Base-by-base conservation (phyloP, 2,888 invertebrate species). In the Tanytarsus gracilentus region DNA sequence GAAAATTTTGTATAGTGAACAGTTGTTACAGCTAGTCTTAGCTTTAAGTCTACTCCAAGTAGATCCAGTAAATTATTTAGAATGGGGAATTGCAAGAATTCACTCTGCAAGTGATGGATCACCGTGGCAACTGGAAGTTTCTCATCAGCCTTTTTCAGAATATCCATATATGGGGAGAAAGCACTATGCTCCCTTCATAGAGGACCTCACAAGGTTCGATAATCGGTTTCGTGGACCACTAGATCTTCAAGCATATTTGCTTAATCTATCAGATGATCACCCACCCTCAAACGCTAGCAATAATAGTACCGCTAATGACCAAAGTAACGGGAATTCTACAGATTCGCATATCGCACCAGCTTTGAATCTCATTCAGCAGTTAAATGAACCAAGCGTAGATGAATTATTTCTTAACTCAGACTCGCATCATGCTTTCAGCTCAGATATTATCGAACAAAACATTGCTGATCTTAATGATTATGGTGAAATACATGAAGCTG, bases 1-100 rank as follows among this genome's bases (percentile, higher is more conserved):
- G 67, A 90, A 90, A 76, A 90, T 90, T 72, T 75, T 87, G 50
- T 87, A 87, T 68, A 82, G 86, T 55, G 87, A 88, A 71, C 89
- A 90, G 76, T 76, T 91, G 68, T 74, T 92, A 64, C 84, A 90
- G 71, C 76, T 91, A 66, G 86, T 92, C 65, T 72, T 94, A 71
- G 79, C 92, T 65, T 76, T 92, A 67, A 85, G 91, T 71, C 77
- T 93, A 64, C 72, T 93, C 60, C 81, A 88, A 66, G 84, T 85
- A 11, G 84, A 88, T 69, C 85, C 87, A 1, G 25, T 49, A 4
- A 79, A 81, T 23, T 82, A 85, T 68, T 72, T 86, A 55, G 77
- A 79, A 49, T 77, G 82, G 66, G 80, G 79, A 62, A 64, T 70
- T 61, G 71, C 72, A 61, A 62, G 72, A 36, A 64, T 69, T n/a